Evolutionary conservation across 2,113 vertebrate species (phyloP).

Genomic region (Ciconia boyciana): DNA sequence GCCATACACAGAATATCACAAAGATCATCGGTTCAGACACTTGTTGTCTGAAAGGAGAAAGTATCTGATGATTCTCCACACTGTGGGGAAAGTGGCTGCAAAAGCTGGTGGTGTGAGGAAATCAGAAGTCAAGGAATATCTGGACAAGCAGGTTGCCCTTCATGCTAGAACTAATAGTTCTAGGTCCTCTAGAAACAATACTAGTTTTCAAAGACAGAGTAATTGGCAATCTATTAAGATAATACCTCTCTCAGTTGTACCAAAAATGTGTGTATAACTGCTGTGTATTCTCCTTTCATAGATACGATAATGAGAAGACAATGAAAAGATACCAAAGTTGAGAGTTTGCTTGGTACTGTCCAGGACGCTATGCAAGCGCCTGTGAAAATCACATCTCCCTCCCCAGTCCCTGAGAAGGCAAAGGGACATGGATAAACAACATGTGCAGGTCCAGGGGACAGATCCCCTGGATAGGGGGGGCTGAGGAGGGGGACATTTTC

Average conservation of each 20-base stretch:
- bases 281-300: neutral
- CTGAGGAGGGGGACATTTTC: neutral
- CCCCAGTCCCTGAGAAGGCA: neutral
- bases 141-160: neutral
- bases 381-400: neutral
- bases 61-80: neutral
- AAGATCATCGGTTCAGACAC: neutral
- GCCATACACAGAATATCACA: neutral
- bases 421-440: neutral
- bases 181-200: neutral
- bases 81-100: neutral
- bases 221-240: neutral
- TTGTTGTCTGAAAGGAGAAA: neutral
- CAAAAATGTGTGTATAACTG: neutral
- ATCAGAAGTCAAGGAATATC: neutral
- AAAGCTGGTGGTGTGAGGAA: neutral
- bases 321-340: neutral
- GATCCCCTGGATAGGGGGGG: neutral
- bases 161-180: neutral
- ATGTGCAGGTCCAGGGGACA: fast-evolving
- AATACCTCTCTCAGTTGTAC: neutral
- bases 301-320: neutral
- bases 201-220: neutral
- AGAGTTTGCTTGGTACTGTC: neutral
- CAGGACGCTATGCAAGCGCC: neutral